Evolutionary conservation across 1,140 invertebrate genomes (phyloP), one percentile per base, ranked within the genome.

Genomic region (Caenorhabditis remanei): DNA sequence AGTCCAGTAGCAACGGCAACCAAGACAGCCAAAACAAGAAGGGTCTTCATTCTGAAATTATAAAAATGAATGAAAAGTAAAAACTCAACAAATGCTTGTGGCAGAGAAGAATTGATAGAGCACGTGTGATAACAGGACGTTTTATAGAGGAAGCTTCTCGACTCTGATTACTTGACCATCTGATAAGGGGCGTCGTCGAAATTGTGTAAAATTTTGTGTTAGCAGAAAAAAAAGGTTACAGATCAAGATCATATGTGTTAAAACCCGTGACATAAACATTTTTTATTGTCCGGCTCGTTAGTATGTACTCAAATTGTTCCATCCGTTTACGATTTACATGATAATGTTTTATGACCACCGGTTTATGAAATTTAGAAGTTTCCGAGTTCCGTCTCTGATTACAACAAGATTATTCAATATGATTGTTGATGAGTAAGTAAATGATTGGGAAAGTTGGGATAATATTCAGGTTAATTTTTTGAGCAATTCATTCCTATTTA

Each of bases 1-100:
- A 79, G 71, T 50, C 46, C 71, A 24, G 71, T 1, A 14, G 71
- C 46, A 24, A 79, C 46, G n/a, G 71, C 71, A 50, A 79, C 71
- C 46, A 79, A 79, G 24, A 79, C 71, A 41, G 71, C 46, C n/a
- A 79, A n/a, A 16, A 79, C 71, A 50, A 79, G 71, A 50, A 79
- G 71, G 19, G 71, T 79, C 71, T 79, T 79, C 71, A 79, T 79
- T 79, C 71, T 79, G 71, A 46, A 50, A 79, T 24, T 19, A 2
- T 3, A 13, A 24, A 50, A 32, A 32, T 32, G 32, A 32, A 32
- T 32, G 32, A 32, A 2, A 50, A 63, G 24, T 79, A 7, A 11
- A 50, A 46, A 46, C 1, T 1, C 24, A 50, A 79, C 1, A 79
- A n/a, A 24, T 21, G 11, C 9, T 2, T 8, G 8, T 13, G 7